Conservation (phyloP, 1,140 invertebrate species). For the Lucilia sericata region DNA sequence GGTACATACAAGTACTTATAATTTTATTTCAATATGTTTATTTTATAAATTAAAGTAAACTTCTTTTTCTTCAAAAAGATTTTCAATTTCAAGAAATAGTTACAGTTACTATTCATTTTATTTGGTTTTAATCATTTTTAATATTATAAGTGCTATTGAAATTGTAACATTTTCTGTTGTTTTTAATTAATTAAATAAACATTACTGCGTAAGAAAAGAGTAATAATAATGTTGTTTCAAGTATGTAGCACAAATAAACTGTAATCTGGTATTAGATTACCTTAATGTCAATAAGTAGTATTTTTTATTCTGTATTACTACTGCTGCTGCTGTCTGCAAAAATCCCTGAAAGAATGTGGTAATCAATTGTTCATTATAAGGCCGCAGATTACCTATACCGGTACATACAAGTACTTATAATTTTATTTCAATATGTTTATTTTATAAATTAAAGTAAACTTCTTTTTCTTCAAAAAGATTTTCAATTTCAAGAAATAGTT, state of each 20-base stretch:
- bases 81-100: neutral
- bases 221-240: no score
- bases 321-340: neutral
- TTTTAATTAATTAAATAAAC: neutral
- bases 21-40: neutral
- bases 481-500: neutral
- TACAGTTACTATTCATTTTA: neutral
- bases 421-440: neutral
- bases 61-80: neutral
- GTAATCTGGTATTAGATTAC: no score
- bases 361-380: slow-evolving; percentile 3
- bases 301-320: neutral
- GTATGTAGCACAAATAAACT: no score
- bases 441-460: slow-evolving; percentile 13
- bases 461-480: neutral
- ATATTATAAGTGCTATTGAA: neutral
- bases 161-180: neutral
- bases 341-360: neutral
- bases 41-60: slow-evolving; percentile 7
- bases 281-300: no score
- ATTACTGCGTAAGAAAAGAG: neutral
- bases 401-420: neutral
- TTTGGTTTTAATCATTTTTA: neutral
- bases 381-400: no score
- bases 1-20: neutral